Conservation (phyloP, 2,113 vertebrate genomes). For the Caranx melampygus region DNA sequence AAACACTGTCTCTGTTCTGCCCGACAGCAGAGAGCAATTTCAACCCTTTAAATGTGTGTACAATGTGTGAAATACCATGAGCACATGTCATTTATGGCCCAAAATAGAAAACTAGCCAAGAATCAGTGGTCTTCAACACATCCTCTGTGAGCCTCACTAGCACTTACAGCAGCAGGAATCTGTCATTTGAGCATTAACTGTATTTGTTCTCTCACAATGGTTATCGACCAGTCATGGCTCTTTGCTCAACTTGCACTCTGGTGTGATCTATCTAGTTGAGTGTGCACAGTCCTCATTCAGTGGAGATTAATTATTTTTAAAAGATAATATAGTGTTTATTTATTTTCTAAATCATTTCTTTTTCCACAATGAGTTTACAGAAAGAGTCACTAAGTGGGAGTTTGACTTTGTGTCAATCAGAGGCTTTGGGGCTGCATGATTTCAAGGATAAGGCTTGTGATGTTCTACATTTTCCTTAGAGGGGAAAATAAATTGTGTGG, state of each 20-base stretch:
- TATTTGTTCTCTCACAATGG: background rate
- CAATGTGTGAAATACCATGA: background rate
- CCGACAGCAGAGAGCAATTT: slow-evolving; percentile 15
- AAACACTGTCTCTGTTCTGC: slow-evolving; percentile 23
- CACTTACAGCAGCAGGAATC: background rate
- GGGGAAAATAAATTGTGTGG: background rate
- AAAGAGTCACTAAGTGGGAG: background rate
- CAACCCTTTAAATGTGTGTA: slow-evolving; percentile 30
- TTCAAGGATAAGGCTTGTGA: background rate
- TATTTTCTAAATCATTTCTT: background rate
- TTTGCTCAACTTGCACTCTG: background rate
- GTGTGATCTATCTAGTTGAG: background rate
- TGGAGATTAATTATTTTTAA: background rate
- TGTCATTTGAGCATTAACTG: background rate
- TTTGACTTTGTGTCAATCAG: background rate
- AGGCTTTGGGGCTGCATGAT: background rate
- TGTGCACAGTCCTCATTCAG: background rate
- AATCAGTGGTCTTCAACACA: background rate
- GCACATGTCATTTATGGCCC: background rate
- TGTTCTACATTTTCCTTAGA: background rate
- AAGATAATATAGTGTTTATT: background rate
- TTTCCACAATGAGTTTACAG: background rate
- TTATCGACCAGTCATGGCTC: background rate
- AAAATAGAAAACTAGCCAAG: background rate
- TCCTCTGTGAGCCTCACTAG: background rate